Conservation (phyloP, 2,113 vertebrate genomes). For the Eolophus roseicapilla region DNA sequence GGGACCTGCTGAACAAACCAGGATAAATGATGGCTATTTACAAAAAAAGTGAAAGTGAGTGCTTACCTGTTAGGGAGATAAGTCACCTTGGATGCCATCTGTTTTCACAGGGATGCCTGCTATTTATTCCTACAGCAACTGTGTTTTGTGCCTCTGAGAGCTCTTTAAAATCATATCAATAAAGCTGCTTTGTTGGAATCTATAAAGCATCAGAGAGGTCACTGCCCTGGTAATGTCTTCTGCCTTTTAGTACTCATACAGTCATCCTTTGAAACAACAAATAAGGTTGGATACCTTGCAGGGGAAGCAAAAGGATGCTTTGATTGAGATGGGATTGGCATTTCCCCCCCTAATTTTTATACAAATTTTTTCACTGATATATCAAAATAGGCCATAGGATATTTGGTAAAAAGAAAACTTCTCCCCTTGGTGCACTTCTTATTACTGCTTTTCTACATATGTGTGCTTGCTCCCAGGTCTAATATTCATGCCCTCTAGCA, state of each 20-base stretch:
- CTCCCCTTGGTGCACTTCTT: background rate
- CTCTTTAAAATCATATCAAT: slow-evolving; percentile 75
- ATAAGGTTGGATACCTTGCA: slow-evolving; percentile 30
- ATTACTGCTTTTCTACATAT: background rate
- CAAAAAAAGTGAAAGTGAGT: slow-evolving; percentile 62
- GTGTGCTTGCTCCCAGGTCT: background rate
- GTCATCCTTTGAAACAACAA: slow-evolving; percentile 21
- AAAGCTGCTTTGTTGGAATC: slow-evolving; percentile 72
- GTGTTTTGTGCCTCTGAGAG: slow-evolving; percentile 64
- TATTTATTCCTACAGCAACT: slow-evolving; percentile 73
- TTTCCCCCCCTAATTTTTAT: background rate
- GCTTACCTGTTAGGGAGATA: slow-evolving; percentile 67
- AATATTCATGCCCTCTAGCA: background rate
- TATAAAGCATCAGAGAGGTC: slow-evolving; percentile 56
- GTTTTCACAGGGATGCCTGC: slow-evolving; percentile 72
- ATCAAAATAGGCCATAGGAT: background rate
- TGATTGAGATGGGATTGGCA: background rate
- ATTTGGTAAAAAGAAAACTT: background rate
- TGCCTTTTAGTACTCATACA: slow-evolving; percentile 47
- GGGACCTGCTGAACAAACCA: slow-evolving; percentile 57
- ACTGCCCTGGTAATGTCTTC: slow-evolving; percentile 46
- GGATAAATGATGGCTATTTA: slow-evolving; percentile 75
- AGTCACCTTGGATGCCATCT: slow-evolving; percentile 80
- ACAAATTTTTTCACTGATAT: background rate
- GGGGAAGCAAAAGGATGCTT: slow-evolving; percentile 20